Conservation (phyloP, 1,140 invertebrate genomes). For the Helicoverpa zea region DNA sequence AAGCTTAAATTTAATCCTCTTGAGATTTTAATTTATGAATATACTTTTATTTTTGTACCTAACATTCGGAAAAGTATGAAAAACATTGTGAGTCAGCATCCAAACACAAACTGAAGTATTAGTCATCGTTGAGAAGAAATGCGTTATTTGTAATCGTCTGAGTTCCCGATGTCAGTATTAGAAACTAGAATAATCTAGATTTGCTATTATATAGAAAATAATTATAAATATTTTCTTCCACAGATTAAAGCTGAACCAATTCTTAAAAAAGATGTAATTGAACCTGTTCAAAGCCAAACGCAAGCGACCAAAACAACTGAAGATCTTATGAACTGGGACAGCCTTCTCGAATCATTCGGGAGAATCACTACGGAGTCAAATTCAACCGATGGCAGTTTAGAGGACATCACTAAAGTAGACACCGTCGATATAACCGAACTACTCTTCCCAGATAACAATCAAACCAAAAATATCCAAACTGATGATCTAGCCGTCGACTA, state of each 20-base stretch:
- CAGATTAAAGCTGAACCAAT: slow-evolving; percentile 67
- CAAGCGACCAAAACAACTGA: slow-evolving; percentile 56
- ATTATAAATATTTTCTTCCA: slow-evolving; percentile 42
- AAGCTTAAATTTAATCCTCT: too few species aligned
- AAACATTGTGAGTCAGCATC: background rate
- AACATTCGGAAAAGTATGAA: background rate
- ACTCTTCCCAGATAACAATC: slow-evolving; percentile 74
- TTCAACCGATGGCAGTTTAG: slow-evolving; percentile 77
- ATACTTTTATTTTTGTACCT: background rate
- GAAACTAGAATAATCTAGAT: too few species aligned
- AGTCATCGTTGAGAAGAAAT: background rate
- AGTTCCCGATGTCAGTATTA: background rate
- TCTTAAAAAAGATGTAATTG: background rate
- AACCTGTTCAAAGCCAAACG: slow-evolving; percentile 5
- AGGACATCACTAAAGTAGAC: slow-evolving; percentile 73
- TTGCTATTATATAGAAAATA: background rate
- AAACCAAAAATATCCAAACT: slow-evolving; percentile 65
- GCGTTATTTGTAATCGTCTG: background rate
- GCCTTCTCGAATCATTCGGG: slow-evolving; percentile 80
- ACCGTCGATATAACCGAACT: slow-evolving; percentile 80
- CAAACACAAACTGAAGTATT: background rate
- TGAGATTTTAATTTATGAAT: too few species aligned
- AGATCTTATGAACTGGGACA: slow-evolving; percentile 79
- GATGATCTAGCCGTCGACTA: slow-evolving; percentile 70
- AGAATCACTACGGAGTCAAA: slow-evolving; percentile 82